Evolutionary conservation across 64 coral and sea anemone species (phyloP).

Genomic region (Pocillopora damicornis): DNA sequence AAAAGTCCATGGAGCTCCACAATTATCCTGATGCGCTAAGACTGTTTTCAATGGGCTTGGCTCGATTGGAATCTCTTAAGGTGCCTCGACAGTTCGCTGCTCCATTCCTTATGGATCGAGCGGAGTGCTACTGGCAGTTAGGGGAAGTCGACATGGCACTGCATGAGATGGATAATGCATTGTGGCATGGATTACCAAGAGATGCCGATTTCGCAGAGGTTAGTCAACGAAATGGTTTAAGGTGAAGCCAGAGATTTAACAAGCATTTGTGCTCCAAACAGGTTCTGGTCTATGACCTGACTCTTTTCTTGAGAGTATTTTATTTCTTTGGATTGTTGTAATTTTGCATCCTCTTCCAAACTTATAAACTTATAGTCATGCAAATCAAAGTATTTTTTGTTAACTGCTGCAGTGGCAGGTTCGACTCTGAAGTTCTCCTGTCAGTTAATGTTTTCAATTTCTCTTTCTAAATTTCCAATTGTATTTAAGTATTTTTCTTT

Average conservation of each 20-base stretch:
- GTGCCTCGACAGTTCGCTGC: not conserved
- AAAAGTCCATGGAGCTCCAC: not conserved
- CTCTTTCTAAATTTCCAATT: too few species aligned
- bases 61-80: not conserved
- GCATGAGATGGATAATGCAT: not conserved
- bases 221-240: not conserved
- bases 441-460: too few species aligned
- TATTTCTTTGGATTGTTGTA: too few species aligned
- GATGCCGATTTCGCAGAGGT: not conserved
- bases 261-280: not conserved
- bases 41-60: not conserved
- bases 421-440: too few species aligned
- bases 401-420: too few species aligned
- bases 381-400: too few species aligned
- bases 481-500: too few species aligned
- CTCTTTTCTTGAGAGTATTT: too few species aligned
- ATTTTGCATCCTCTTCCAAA: too few species aligned
- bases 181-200: not conserved
- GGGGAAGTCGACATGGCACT: not conserved
- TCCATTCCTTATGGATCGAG: not conserved
- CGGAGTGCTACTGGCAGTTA: slow-evolving; percentile 2
- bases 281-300: too few species aligned
- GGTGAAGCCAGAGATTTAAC: too few species aligned
- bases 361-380: too few species aligned
- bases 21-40: not conserved